Conservation (phyloP, 2,113 vertebrate genomes). For the Coregonus clupeaformis region DNA sequence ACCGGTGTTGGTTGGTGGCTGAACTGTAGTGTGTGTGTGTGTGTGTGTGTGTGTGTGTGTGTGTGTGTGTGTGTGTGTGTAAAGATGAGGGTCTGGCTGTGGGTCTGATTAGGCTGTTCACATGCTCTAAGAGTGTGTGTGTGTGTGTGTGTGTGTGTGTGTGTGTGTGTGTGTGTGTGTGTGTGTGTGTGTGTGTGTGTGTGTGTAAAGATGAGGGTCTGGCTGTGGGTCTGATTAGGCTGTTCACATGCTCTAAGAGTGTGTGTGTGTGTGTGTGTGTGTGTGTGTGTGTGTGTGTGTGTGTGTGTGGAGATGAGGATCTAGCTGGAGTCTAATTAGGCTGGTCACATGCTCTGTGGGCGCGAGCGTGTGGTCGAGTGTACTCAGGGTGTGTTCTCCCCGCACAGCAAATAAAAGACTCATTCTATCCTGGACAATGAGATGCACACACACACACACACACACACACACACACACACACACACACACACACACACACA, state of each 20-base stretch:
- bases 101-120: too few relatives aligned
- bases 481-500: neutral
- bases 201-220: too few relatives aligned
- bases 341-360: slow-evolving; percentile 52
- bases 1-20: too few relatives aligned
- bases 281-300: slow-evolving; percentile 16
- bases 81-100: too few relatives aligned
- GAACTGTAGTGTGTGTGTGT: too few relatives aligned
- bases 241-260: slow-evolving; percentile 52
- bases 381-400: slow-evolving; percentile 29
- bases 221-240: slow-evolving; percentile 48
- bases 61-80: too few relatives aligned
- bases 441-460: slow-evolving; percentile 42
- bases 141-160: too few relatives aligned
- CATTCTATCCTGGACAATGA: slow-evolving; percentile 73
- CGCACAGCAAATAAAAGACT: slow-evolving; percentile 64
- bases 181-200: too few relatives aligned
- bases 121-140: too few relatives aligned
- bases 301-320: slow-evolving; percentile 2
- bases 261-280: too few relatives aligned
- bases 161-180: too few relatives aligned
- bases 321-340: slow-evolving; percentile 37
- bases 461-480: neutral
- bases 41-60: too few relatives aligned
- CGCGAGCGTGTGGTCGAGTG: slow-evolving; percentile 21